Evolutionary conservation across 2,113 vertebrate genomes (phyloP).

Genomic region (Astur gentilis): DNA sequence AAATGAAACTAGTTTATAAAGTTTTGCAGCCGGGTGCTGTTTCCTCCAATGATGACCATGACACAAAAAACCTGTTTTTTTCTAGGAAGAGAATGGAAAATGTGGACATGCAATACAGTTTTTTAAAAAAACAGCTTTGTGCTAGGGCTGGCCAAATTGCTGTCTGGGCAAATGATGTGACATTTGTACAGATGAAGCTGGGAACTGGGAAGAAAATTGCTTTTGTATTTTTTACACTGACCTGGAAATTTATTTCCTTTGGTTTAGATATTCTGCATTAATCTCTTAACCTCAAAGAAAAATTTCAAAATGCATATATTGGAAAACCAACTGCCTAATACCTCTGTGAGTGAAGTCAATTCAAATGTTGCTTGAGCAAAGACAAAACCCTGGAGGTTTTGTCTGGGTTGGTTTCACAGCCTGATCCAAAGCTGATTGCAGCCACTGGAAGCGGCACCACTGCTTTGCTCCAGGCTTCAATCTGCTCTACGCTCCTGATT

Average conservation of each 20-base stretch:
- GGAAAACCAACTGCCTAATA: background rate
- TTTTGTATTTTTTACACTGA: background rate
- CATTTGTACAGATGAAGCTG: constrained; percentile 52
- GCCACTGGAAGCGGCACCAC: background rate
- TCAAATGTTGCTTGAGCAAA: background rate
- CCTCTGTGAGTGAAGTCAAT: background rate
- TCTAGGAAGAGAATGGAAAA: constrained; percentile 16
- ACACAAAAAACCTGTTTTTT: constrained; percentile 6
- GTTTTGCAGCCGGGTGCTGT: background rate
- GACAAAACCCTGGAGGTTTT: background rate
- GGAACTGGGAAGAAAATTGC: background rate
- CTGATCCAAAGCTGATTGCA: background rate
- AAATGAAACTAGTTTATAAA: constrained; percentile 2
- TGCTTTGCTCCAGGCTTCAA: background rate
- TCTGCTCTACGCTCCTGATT: background rate
- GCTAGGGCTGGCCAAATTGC: constrained; percentile 36
- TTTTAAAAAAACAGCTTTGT: background rate
- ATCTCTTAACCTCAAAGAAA: background rate
- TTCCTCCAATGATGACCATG: constrained; percentile 29
- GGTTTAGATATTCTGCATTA: background rate
- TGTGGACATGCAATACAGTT: background rate
- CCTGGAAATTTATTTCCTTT: background rate
- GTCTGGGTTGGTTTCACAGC: background rate
- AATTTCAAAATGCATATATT: background rate
- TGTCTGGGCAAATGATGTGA: constrained; percentile 37